phyloP scores from a whole-genome alignment of 2,888 invertebrate species.

The Thumatha senex region DNA sequence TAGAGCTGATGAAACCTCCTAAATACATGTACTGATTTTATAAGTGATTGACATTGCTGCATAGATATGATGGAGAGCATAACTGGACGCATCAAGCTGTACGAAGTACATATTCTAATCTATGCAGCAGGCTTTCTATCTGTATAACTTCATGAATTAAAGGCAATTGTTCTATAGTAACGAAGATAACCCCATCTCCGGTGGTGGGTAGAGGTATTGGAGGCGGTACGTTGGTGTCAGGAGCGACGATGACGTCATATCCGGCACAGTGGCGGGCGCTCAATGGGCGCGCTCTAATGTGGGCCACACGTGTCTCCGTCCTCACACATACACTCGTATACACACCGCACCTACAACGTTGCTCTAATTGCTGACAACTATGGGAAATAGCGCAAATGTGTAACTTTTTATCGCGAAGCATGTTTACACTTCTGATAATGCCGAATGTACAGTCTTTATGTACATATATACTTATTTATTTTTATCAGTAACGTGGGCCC shows the following conservation, averaged over 20 bases:
- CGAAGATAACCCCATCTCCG: background rate
- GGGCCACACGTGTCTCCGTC: conserved; percentile 77
- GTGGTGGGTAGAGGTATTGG: conserved; percentile 15
- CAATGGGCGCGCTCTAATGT: conserved; percentile 72
- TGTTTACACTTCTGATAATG: conserved; percentile 68
- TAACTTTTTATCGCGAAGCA: conserved; percentile 64
- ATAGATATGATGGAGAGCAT: background rate
- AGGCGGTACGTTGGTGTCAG: conserved; percentile 53
- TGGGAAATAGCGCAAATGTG: conserved; percentile 77
- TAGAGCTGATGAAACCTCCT: conserved; percentile 16
- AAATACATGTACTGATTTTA: background rate
- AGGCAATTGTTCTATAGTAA: background rate
- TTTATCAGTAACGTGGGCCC: conserved; percentile 40
- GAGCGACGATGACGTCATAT: conserved; percentile 62
- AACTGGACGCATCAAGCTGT: background rate
- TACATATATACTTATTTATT: conserved; percentile 16
- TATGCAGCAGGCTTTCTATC: too few relatives aligned
- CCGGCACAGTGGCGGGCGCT: conserved; percentile 60
- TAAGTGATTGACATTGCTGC: background rate
- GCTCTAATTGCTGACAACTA: conserved; percentile 78
- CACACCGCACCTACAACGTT: conserved; percentile 54
- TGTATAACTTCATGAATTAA: background rate
- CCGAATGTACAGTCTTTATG: conserved; percentile 49
- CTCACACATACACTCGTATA: conserved; percentile 39
- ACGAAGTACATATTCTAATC: too few relatives aligned